phyloP scores from a whole-genome alignment of 2,113 vertebrate genomes.

The Scatophagus argus region DNA sequence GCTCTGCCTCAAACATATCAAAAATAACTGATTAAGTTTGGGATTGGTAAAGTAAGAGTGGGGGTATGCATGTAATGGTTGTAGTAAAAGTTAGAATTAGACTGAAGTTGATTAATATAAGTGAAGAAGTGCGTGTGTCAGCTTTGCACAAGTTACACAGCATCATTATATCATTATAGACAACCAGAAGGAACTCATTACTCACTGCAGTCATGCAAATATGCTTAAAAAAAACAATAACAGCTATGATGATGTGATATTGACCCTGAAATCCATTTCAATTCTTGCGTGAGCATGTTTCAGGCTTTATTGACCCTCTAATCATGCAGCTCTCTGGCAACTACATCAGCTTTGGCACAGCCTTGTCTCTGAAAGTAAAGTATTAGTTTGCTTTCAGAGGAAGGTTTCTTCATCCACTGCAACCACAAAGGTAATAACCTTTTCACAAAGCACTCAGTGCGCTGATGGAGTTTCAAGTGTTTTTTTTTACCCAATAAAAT shows the following conservation, averaged over 20 bases:
- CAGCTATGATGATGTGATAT: conserved; percentile 65
- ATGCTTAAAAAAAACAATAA: conserved; percentile 65
- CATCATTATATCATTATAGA: conserved; percentile 4
- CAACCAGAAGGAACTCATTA: conserved; percentile 45
- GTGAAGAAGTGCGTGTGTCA: too few species aligned
- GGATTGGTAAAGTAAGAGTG: too few species aligned
- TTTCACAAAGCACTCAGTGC: conserved; percentile 46
- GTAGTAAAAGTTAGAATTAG: not conserved
- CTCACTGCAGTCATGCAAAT: conserved; percentile 56
- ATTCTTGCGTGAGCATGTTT: conserved; percentile 55
- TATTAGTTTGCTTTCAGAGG: conserved; percentile 34
- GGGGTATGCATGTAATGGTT: too few species aligned
- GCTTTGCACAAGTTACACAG: not conserved
- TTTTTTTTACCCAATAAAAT: not conserved
- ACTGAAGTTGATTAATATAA: not conserved
- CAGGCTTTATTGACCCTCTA: conserved; percentile 63
- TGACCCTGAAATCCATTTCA: conserved; percentile 76
- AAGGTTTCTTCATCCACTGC: conserved; percentile 40
- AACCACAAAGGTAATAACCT: conserved; percentile 55
- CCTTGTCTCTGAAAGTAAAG: conserved; percentile 46
- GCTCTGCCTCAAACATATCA: too few species aligned
- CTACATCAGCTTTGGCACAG: conserved; percentile 33
- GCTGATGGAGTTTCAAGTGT: conserved; percentile 36
- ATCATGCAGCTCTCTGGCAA: conserved; percentile 53
- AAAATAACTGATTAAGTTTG: too few species aligned